Evolutionary conservation across 2,797 vertebrate species (phyloP).

Genomic region (Okamejei kenojei): DNA sequence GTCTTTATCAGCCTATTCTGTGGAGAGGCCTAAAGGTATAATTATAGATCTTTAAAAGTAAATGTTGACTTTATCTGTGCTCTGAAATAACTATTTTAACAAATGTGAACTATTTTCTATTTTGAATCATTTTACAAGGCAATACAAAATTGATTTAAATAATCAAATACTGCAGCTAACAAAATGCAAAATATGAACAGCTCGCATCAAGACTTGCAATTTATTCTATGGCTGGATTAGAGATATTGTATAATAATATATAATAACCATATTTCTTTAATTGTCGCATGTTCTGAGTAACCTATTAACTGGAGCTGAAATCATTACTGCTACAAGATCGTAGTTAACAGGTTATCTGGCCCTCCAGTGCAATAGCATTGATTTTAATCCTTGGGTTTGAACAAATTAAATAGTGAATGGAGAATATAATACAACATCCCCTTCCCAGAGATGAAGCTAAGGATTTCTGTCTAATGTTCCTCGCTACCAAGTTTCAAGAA

Average conservation of each 20-base stretch:
- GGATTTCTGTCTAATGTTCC: too few relatives aligned
- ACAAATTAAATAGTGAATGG: not conserved
- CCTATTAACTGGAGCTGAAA: not conserved
- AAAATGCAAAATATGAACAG: not conserved
- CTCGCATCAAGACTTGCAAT: not conserved
- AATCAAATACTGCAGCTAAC: not conserved
- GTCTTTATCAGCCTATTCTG: slow-evolving; percentile 83
- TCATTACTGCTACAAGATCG: not conserved
- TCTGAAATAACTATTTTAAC: not conserved
- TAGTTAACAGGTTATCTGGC: not conserved
- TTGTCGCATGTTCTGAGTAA: not conserved
- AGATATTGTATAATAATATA: not conserved
- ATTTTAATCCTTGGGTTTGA: not conserved
- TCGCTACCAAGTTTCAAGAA: too few relatives aligned
- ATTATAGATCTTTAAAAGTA: not conserved
- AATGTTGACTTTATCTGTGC: not conserved
- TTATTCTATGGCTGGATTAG: not conserved
- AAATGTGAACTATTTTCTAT: not conserved
- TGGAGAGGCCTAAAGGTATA: slow-evolving; percentile 83
- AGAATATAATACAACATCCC: not conserved
- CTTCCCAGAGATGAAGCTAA: too few relatives aligned
- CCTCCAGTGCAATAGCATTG: not conserved
- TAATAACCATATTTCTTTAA: not conserved
- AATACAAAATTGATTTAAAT: not conserved
- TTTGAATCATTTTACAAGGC: not conserved